phyloP scores from a whole-genome alignment of 2,113 vertebrate species.

The Crypturellus undulatus region DNA sequence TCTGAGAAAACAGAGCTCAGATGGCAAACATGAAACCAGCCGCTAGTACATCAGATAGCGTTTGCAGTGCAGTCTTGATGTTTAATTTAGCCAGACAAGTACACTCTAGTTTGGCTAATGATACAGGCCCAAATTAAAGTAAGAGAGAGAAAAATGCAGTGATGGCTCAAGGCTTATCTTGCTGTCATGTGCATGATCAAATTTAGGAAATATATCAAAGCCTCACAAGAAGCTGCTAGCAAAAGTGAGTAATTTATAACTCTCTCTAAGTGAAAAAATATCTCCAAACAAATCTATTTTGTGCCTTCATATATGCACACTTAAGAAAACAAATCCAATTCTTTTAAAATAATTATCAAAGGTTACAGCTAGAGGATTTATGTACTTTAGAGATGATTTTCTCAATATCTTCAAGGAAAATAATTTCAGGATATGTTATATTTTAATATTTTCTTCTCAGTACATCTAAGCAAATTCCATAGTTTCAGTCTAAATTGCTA shows the following conservation, averaged over 20 bases:
- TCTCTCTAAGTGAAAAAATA: neutral
- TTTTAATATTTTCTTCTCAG: neutral
- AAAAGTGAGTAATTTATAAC: neutral
- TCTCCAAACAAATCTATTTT: slow-evolving; percentile 9
- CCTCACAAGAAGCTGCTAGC: neutral
- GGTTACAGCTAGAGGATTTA: neutral
- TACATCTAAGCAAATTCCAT: neutral
- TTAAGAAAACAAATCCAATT: neutral
- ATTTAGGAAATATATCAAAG: neutral
- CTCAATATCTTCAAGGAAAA: neutral
- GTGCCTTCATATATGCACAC: neutral
- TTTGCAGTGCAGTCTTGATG: neutral
- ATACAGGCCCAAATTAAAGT: slow-evolving; percentile 19
- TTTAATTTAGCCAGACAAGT: slow-evolving; percentile 44
- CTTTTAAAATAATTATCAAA: neutral
- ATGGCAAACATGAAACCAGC: slow-evolving; percentile 6
- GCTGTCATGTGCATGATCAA: neutral
- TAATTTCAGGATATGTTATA: neutral
- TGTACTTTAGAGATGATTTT: neutral
- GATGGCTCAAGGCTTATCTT: slow-evolving; percentile 12
- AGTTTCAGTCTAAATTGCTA: neutral
- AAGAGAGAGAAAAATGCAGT: neutral
- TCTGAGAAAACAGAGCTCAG: slow-evolving; percentile 2
- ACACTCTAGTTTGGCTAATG: slow-evolving; percentile 3
- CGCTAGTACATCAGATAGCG: neutral